These are phyloP conservation scores for Valencia hispanica DNA, from an alignment of 2,797 vertebrate genomes.

Conservation along the genomic window DNA sequence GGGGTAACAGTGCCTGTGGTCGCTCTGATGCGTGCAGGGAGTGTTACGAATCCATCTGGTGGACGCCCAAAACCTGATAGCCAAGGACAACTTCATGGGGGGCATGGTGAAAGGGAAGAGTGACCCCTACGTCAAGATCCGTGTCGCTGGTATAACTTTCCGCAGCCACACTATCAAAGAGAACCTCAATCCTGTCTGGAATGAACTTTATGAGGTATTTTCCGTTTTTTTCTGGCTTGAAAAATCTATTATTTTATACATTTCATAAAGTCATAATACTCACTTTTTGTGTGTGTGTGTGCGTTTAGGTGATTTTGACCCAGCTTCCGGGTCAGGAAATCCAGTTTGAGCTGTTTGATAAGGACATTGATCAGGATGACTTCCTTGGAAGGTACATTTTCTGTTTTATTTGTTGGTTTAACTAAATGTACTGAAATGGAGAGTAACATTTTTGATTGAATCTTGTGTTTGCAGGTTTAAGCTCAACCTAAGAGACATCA, in stretches of 20 bases:
- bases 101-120: constrained; percentile 93
- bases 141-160: constrained; percentile 85
- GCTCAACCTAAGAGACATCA: constrained; percentile 84
- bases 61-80: constrained; percentile 89
- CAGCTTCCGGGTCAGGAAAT: constrained; percentile 91
- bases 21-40: constrained; percentile 73
- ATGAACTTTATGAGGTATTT: constrained; percentile 90
- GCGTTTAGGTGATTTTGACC: constrained; percentile 85
- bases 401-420: background rate
- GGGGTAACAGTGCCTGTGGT: background rate
- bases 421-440: background rate
- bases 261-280: background rate
- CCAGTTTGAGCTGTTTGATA: constrained; percentile 91
- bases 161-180: constrained; percentile 90
- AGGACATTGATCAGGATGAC: constrained; percentile 93
- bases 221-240: background rate
- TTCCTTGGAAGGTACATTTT: constrained; percentile 88
- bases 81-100: constrained; percentile 93
- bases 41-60: constrained; percentile 89
- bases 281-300: too few species aligned
- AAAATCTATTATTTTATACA: background rate
- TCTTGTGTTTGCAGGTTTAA: constrained; percentile 84
- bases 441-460: background rate
- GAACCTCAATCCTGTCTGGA: constrained; percentile 92
- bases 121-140: constrained; percentile 91